A percentile compares a stretch with the other conserved stretches of the same genome.
These are phyloP conservation scores for Puntigrus tetrazona DNA, from an alignment of 2,113 vertebrate genomes.

Conservation along the genomic window DNA sequence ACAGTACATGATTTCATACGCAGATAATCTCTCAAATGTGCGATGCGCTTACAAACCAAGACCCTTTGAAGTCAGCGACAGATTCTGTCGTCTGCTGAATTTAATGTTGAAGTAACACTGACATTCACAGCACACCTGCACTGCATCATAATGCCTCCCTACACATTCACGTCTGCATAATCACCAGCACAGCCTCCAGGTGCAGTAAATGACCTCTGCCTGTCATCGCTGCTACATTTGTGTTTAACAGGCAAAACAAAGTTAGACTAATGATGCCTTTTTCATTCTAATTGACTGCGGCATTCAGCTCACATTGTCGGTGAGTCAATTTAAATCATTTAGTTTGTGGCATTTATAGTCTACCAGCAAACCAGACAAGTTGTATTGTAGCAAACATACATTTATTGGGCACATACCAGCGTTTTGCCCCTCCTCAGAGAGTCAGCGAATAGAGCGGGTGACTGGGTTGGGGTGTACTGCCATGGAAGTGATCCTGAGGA, in stretches of 20 bases:
- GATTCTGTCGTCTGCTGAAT: slow-evolving; percentile 6
- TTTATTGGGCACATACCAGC: slow-evolving; percentile 32
- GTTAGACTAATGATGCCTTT: slow-evolving; percentile 47
- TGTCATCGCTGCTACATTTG: slow-evolving; percentile 31
- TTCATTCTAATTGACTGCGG: slow-evolving; percentile 28
- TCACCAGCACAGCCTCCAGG: slow-evolving; percentile 49
- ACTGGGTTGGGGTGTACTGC: slow-evolving; percentile 58
- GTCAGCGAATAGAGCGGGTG: slow-evolving; percentile 66
- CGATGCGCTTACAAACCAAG: neutral
- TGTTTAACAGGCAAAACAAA: slow-evolving; percentile 35
- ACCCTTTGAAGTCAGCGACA: slow-evolving; percentile 1
- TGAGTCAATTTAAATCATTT: slow-evolving; percentile 1
- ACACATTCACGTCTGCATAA: slow-evolving; percentile 38
- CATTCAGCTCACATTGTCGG: slow-evolving; percentile 3
- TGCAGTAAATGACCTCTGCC: slow-evolving; percentile 33
- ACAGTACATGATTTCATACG: neutral
- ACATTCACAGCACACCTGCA: slow-evolving; percentile 50
- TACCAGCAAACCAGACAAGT: slow-evolving; percentile 19
- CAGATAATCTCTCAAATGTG: neutral
- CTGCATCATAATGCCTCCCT: slow-evolving; percentile 31
- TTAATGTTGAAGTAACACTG: slow-evolving; percentile 33
- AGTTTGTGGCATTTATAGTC: slow-evolving; percentile 3
- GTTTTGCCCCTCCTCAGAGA: slow-evolving; percentile 36
- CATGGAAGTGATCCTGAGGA: slow-evolving; percentile 67
- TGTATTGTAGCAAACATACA: slow-evolving; percentile 1